Percentiles rank a stretch among this genome's conserved stretches.
Conservation (phyloP, 2,888 invertebrate species). For the Andrena flavipes region DNA sequence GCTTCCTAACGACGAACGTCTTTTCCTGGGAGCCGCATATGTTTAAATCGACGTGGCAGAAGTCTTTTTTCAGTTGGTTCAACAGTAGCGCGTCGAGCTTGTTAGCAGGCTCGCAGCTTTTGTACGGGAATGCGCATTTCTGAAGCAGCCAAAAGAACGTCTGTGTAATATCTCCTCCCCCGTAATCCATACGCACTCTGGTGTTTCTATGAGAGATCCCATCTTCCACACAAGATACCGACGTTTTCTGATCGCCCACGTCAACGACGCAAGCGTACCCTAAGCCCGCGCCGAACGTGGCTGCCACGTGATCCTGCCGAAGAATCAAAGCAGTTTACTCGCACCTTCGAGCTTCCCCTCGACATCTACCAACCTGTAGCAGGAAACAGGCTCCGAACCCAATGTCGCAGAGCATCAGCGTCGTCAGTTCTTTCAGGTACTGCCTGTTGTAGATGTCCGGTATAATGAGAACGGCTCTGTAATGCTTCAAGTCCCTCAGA, state of each 20-base stretch:
- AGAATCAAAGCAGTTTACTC: too few species aligned
- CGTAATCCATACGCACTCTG: constrained; percentile 93
- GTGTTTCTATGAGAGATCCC: constrained; percentile 96
- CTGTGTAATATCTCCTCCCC: constrained; percentile 96
- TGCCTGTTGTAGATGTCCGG: constrained; percentile 95
- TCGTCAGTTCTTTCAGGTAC: constrained; percentile 94
- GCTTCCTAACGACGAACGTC: constrained; percentile 90
- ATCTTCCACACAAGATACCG: constrained; percentile 98
- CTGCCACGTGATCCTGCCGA: constrained; percentile 92
- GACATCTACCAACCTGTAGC: constrained; percentile 86
- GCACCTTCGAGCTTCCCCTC: not conserved
- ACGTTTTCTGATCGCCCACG: constrained; percentile 97
- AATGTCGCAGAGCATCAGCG: constrained; percentile 91
- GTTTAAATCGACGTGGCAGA: constrained; percentile 96
- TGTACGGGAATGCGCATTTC: constrained; percentile 96
- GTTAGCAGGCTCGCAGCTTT: constrained; percentile 90
- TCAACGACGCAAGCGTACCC: constrained; percentile 97
- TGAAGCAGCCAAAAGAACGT: constrained; percentile 95
- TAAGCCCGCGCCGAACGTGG: constrained; percentile 93
- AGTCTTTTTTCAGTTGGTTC: constrained; percentile 94
- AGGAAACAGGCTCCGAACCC: constrained; percentile 95
- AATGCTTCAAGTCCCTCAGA: constrained; percentile 89
- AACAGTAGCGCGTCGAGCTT: constrained; percentile 92
- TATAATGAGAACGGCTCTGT: constrained; percentile 94
- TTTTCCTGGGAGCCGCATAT: constrained; percentile 95